phyloP scores from a whole-genome alignment of 2,888 invertebrate genomes.

The Eristalis intricaria region DNA sequence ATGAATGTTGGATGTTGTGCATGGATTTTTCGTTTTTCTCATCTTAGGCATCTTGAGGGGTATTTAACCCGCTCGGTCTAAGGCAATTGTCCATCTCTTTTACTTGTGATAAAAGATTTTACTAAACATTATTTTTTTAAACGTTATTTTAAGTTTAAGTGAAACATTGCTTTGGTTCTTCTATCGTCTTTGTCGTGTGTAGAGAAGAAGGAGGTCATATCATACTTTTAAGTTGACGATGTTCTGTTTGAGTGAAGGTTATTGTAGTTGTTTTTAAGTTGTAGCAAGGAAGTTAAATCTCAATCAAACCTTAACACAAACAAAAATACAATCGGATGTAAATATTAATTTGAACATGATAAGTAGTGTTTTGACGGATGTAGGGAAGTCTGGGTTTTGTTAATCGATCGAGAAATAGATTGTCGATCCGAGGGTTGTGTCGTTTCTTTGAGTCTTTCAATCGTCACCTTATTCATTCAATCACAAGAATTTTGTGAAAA shows the following conservation, averaged over 20 bases:
- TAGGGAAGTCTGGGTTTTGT: background rate
- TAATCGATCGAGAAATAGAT: background rate
- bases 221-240: constrained; percentile 56
- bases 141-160: constrained; percentile 23
- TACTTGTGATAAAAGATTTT: constrained; percentile 72
- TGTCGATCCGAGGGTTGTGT: no score
- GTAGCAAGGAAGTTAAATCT: constrained; percentile 36
- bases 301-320: constrained; percentile 25
- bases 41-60: background rate
- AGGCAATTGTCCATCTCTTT: constrained; percentile 69
- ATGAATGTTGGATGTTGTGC: constrained; percentile 64
- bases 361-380: constrained; percentile 28
- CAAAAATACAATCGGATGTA: constrained; percentile 52
- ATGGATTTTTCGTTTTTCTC: constrained; percentile 24
- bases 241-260: constrained; percentile 6
- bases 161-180: background rate
- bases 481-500: no score
- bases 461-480: no score
- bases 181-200: background rate
- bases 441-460: no score
- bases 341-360: constrained; percentile 45
- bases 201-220: constrained; percentile 51
- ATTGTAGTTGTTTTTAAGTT: constrained; percentile 22
- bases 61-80: background rate
- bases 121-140: constrained; percentile 27